A percentile compares a stretch with the other conserved stretches of the same genome.
These are phyloP conservation scores for Mallotus villosus DNA, from an alignment of 2,797 vertebrate genomes.

Conservation along the genomic window DNA sequence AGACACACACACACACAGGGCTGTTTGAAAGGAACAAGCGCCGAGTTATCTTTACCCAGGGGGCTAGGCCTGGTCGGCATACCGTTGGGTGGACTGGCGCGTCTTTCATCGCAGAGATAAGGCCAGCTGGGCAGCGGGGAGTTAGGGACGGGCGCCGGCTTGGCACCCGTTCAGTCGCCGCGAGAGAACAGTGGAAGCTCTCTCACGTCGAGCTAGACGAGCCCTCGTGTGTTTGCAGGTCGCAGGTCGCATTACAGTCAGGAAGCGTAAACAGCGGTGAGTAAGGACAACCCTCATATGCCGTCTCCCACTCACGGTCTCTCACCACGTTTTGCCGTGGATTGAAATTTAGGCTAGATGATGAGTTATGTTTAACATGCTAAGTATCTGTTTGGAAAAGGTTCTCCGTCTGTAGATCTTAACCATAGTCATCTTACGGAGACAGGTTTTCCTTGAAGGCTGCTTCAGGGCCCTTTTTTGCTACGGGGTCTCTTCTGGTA, in stretches of 20 bases:
- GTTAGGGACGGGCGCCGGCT: constrained; percentile 32
- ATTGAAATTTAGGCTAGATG: too few species aligned
- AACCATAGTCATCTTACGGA: too few species aligned
- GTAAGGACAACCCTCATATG: background rate
- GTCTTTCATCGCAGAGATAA: constrained; percentile 62
- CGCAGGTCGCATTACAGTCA: too few species aligned
- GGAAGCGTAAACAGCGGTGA: background rate
- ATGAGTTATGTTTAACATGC: too few species aligned
- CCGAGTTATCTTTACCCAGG: constrained; percentile 43
- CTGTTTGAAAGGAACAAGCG: constrained; percentile 36
- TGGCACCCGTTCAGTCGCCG: constrained; percentile 22
- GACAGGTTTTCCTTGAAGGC: too few species aligned
- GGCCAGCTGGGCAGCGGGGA: constrained; percentile 40
- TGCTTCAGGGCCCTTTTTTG: background rate
- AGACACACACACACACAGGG: constrained; percentile 16
- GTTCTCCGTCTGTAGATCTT: too few species aligned
- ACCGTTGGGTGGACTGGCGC: constrained; percentile 40
- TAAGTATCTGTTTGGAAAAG: too few species aligned
- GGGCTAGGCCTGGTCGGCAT: constrained; percentile 43
- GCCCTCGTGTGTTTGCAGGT: background rate
- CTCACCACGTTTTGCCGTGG: too few species aligned
- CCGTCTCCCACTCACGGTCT: background rate
- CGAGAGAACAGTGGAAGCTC: constrained; percentile 21
- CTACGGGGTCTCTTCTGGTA: constrained; percentile 34
- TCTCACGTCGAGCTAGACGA: background rate